Percentiles rank a stretch among this genome's conserved stretches.
These are phyloP conservation scores for Petrocephalus sullivani DNA, from an alignment of 2,797 vertebrate genomes.

Conservation along the genomic window DNA sequence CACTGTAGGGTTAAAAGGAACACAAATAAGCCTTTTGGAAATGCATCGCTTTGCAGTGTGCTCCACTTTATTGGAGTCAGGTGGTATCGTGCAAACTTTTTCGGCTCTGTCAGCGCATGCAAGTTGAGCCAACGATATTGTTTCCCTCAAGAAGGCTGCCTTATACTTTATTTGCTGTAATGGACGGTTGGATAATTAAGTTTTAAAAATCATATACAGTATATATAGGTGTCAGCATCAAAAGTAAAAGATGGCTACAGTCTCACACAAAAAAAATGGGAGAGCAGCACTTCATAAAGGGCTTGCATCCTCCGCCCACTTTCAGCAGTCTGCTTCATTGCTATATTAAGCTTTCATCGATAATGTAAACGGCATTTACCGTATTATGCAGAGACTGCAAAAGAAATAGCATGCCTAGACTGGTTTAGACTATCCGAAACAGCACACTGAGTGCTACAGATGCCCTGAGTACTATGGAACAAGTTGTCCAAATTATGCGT, in stretches of 20 bases:
- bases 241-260: neutral
- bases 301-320: neutral
- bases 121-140: conserved; percentile 12
- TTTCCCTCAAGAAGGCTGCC: conserved; percentile 12
- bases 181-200: neutral
- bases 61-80: conserved; percentile 48
- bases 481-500: neutral
- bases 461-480: neutral
- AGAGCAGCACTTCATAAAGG: neutral
- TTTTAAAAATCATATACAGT: neutral
- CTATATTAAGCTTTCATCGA: conserved; percentile 1
- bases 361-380: neutral
- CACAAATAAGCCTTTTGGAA: conserved; percentile 32
- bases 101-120: conserved; percentile 22
- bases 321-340: neutral
- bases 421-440: neutral
- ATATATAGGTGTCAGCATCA: neutral
- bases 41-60: conserved; percentile 26
- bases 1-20: conserved; percentile 29
- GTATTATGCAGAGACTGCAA: neutral
- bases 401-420: neutral
- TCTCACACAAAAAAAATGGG: neutral
- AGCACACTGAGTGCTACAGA: neutral
- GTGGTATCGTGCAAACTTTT: conserved; percentile 38
- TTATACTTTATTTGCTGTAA: neutral